Evolutionary conservation across 2,113 vertebrate genomes (phyloP).

Genomic region (Nannobrachium achirus): DNA sequence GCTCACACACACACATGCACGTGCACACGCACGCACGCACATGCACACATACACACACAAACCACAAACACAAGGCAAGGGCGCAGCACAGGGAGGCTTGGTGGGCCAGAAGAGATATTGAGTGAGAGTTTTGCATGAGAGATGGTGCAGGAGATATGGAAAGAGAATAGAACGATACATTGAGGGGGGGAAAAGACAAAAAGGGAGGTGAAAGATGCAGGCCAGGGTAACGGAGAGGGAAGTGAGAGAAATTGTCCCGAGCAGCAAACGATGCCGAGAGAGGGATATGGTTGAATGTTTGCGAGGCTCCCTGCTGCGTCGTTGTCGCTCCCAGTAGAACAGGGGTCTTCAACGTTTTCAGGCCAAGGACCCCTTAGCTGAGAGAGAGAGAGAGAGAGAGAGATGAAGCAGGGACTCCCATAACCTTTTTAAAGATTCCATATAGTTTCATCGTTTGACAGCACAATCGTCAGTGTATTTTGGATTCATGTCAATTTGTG

Average conservation of each 20-base stretch:
- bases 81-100: slow-evolving; percentile 7
- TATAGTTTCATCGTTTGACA: too few species aligned
- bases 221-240: background rate
- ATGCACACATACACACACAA: background rate
- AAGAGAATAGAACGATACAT: background rate
- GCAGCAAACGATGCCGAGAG: slow-evolving; percentile 42
- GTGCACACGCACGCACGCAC: background rate
- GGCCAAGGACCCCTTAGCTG: too few species aligned
- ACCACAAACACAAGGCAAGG: background rate
- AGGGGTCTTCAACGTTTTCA: too few species aligned
- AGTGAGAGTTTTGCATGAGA: slow-evolving; percentile 5
- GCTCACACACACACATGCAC: background rate
- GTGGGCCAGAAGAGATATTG: background rate
- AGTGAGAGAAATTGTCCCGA: slow-evolving; percentile 23
- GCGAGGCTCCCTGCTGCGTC: slow-evolving; percentile 30
- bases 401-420: too few species aligned
- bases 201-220: slow-evolving; percentile 2
- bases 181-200: background rate
- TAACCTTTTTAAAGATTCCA: too few species aligned
- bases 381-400: too few species aligned
- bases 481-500: too few species aligned
- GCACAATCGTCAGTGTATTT: too few species aligned
- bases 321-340: slow-evolving; percentile 41
- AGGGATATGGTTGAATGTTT: slow-evolving; percentile 26
- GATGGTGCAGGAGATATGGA: background rate